Evolutionary conservation across 2,888 invertebrate species (phyloP).

Genomic region (Mamestra brassicae): DNA sequence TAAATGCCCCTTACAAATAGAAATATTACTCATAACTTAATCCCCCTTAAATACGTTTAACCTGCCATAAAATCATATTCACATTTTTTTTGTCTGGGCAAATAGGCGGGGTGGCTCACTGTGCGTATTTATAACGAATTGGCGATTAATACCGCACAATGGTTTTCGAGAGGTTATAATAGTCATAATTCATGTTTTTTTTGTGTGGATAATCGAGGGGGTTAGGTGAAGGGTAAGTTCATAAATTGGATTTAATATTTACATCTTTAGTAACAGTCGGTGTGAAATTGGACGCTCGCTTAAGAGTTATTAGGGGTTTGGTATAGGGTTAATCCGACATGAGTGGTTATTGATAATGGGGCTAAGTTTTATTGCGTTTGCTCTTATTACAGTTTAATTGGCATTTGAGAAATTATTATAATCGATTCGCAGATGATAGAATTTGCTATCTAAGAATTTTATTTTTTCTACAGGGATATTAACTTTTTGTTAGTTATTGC

Average conservation of each 20-base stretch:
- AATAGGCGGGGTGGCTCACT: constrained; percentile 84
- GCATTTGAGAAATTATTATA: not conserved
- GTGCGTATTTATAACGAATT: constrained; percentile 83
- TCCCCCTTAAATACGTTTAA: constrained; percentile 90
- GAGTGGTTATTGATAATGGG: constrained; percentile 76
- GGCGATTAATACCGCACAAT: constrained; percentile 87
- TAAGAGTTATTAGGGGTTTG: constrained; percentile 82
- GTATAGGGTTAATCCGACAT: constrained; percentile 80
- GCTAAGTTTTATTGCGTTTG: constrained; percentile 66
- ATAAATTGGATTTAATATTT: constrained; percentile 91
- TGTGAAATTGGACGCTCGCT: constrained; percentile 89
- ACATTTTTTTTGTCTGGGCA: constrained; percentile 82
- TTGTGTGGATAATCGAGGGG: constrained; percentile 85
- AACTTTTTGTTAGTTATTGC: not conserved
- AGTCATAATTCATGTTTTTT: constrained; percentile 87
- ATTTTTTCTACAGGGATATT: no score
- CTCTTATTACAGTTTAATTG: constrained; percentile 56
- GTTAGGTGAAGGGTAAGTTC: constrained; percentile 80
- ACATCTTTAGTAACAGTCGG: constrained; percentile 87
- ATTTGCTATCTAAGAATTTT: no score
- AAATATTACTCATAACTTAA: constrained; percentile 90
- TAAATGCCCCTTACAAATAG: constrained; percentile 88
- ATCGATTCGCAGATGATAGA: not conserved
- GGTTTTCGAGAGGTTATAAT: constrained; percentile 85
- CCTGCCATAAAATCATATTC: constrained; percentile 90